Evolutionary conservation across 2,113 vertebrate genomes (phyloP), one percentile per base, ranked within the genome.

Genomic region (Tyto alba): DNA sequence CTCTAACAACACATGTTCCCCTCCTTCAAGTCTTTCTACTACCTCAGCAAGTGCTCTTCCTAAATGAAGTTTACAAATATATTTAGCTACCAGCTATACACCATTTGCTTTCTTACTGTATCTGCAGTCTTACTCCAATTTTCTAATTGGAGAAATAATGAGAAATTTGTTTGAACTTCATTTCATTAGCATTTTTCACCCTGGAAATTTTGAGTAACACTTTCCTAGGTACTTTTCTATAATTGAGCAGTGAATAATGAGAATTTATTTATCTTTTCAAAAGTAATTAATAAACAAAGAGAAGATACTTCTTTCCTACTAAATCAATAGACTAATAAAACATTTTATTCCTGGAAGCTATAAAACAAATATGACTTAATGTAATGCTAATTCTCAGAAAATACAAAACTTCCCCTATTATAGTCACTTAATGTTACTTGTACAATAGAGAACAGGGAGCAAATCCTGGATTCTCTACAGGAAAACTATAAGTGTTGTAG

Each of bases 211-310:
- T 48, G 6, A 78, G 15, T 38, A 78, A 40, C 1, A 1, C 2
- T 71, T 95, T 83, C 22, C 21, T 67, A 86, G 5, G 13, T 59
- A 26, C 13, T 75, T 73, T 86, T 63, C 6, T 2, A 27, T 60
- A 87, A 84, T 2, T 2, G 25, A 59, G 9, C 34, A 75, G 18
- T 36, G 26, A 92, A 74, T 55, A 91, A 92, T 67, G 32, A 68
- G 16, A 74, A 84, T 72, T 92, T 67, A 57, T 89, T 88, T 83
- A 60, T 21, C 17, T 76, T 92, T 87, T 74, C 26, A 63, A 77
- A 93, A 86, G 25, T 50, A 89, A 95, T 93, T 92, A 89, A 64
- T 80, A 83, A 95, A 74, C n/a, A 92, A 93, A 74, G 10, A 86
- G 47, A 94, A 88, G 26, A 59, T 41, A 67, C 3, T 36, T 5